phyloP scores from a whole-genome alignment of 2,888 invertebrate genomes.

The Rhabditophanes sp. region DNA sequence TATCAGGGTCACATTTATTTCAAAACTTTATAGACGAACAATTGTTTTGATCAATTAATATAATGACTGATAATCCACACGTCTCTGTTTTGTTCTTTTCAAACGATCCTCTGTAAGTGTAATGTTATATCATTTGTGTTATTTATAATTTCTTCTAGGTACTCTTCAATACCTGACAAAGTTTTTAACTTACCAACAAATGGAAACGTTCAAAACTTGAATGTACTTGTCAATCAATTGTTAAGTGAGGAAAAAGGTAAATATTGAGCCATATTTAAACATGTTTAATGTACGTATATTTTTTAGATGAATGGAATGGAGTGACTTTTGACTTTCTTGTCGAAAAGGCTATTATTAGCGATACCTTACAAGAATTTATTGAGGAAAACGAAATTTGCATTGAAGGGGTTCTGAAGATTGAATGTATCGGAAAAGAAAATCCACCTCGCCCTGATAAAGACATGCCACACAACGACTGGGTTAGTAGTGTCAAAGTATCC shows the following conservation, averaged over 20 bases:
- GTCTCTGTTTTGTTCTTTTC: conserved; percentile 19
- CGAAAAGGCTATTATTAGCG: conserved; percentile 28
- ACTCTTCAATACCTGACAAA: conserved; percentile 12
- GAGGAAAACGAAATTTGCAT: conserved; percentile 19
- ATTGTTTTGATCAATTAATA: no score
- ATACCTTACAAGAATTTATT: conserved; percentile 28
- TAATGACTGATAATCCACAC: no score
- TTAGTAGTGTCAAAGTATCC: conserved; percentile 57
- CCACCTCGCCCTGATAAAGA: conserved; percentile 81
- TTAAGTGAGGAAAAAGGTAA: conserved; percentile 21
- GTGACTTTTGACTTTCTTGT: conserved; percentile 34
- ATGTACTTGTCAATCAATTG: conserved; percentile 28
- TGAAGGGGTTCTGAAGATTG: conserved; percentile 71
- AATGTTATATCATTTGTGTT: conserved; percentile 2
- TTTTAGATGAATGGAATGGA: conserved; percentile 29
- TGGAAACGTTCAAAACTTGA: conserved; percentile 24
- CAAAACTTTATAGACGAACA: no score
- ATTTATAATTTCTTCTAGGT: conserved; percentile 5
- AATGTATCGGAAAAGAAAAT: conserved; percentile 74
- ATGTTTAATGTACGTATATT: background rate
- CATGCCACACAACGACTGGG: conserved; percentile 90
- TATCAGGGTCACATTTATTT: no score
- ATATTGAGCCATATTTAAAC: background rate
- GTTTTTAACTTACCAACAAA: conserved; percentile 22
- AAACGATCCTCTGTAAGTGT: conserved; percentile 12